A percentile compares a stretch with the other conserved stretches of the same genome.
phyloP scores from a whole-genome alignment of 35 echinoderm and acorn worm genomes.

The Apostichopus japonicus region DNA sequence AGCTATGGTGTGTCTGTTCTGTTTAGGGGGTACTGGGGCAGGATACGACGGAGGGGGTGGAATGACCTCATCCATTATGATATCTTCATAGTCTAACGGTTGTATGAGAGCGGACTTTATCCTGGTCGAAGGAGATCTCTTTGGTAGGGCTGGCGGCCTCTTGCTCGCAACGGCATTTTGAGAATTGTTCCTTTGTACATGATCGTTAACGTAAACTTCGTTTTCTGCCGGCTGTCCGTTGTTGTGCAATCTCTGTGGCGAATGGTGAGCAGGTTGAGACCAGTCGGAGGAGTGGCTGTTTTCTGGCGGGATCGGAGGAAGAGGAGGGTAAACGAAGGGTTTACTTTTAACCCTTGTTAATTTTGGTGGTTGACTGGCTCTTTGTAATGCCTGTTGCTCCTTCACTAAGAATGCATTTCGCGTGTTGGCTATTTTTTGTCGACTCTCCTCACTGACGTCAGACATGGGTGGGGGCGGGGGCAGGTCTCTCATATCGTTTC shows the following conservation, averaged over 20 bases:
- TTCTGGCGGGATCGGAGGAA: background rate
- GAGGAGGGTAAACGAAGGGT: background rate
- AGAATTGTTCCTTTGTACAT: background rate
- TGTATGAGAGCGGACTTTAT: background rate
- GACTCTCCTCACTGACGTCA: conserved; percentile 18
- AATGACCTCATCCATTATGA: background rate
- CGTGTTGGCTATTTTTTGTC: conserved; percentile 6
- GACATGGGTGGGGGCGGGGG: conserved; percentile 19
- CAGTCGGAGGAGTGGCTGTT: background rate
- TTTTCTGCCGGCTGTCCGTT: background rate
- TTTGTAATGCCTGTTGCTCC: conserved; percentile 19
- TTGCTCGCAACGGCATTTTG: background rate
- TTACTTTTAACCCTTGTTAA: background rate
- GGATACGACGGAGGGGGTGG: conserved; percentile 16
- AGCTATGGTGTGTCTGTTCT: background rate
- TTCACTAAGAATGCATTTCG: background rate
- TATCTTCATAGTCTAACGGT: background rate
- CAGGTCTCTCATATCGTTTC: background rate
- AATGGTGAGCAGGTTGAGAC: background rate
- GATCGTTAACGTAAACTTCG: background rate
- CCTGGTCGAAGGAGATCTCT: background rate
- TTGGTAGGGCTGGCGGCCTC: background rate
- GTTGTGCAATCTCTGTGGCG: background rate
- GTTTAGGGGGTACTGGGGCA: conserved; percentile 7
- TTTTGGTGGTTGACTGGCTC: conserved; percentile 2